Conservation (phyloP, 2,113 vertebrate genomes). For the Indicator indicator region DNA sequence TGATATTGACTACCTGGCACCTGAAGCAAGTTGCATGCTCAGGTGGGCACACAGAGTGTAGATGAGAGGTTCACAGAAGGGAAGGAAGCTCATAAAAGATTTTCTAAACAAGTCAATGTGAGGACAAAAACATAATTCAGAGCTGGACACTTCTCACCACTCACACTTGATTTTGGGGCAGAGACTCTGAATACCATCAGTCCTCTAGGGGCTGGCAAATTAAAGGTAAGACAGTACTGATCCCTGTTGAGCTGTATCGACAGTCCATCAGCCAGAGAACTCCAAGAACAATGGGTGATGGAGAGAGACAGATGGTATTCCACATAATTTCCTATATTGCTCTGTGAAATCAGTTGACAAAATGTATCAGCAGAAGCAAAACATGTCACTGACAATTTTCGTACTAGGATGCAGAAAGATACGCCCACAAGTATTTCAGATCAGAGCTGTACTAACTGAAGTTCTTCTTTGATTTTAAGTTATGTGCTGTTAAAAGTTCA, state of each 20-base stretch:
- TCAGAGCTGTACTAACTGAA: neutral
- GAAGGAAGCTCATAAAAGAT: neutral
- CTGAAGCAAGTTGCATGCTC: neutral
- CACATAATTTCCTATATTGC: neutral
- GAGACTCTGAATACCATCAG: fast-evolving
- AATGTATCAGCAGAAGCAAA: neutral
- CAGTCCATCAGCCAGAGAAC: neutral
- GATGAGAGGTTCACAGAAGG: neutral
- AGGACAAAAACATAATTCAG: neutral
- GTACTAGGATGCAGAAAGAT: neutral
- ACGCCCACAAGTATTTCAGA: neutral
- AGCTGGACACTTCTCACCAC: neutral
- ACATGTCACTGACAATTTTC: neutral
- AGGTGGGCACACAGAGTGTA: neutral
- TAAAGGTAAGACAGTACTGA: neutral
- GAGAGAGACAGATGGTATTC: neutral
- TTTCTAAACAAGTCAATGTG: neutral
- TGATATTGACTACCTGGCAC: no score
- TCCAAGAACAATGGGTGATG: neutral
- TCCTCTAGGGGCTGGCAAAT: neutral
- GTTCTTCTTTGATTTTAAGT: neutral
- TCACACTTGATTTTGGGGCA: fast-evolving
- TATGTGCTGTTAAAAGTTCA: neutral
- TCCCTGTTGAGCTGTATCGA: neutral
- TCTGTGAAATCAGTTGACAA: neutral